phyloP scores from a whole-genome alignment of 2,797 vertebrate genomes.

The Platalea minor region DNA sequence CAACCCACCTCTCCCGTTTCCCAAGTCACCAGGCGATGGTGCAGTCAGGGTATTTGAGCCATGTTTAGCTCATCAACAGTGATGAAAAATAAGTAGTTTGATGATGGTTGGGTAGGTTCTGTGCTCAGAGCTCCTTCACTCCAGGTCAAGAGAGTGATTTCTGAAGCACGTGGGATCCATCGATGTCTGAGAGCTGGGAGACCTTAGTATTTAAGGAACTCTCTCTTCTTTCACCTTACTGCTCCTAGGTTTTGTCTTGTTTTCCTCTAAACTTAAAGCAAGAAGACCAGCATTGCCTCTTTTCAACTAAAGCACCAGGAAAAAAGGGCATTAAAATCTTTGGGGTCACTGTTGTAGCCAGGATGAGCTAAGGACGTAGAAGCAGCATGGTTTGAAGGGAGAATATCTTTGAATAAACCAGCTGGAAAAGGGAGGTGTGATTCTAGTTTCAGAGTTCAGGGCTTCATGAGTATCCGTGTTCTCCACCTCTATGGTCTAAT shows the following conservation, averaged over 20 bases:
- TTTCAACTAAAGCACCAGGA: neutral
- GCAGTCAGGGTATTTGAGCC: neutral
- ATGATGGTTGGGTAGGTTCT: neutral
- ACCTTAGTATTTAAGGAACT: neutral
- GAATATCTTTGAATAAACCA: neutral
- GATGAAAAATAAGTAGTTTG: neutral
- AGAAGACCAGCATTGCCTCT: neutral
- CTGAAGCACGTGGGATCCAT: neutral
- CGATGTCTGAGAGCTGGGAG: neutral
- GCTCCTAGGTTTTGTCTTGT: neutral
- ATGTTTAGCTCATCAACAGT: neutral
- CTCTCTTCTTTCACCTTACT: neutral
- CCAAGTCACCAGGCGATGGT: neutral
- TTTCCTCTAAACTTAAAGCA: neutral
- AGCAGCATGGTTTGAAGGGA: neutral
- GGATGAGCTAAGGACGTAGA: neutral
- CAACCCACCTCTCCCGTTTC: neutral
- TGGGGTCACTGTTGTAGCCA: neutral
- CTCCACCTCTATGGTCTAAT: neutral
- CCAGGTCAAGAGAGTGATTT: neutral
- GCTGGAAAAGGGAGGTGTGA: neutral
- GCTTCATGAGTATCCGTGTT: neutral
- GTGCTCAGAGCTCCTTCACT: neutral
- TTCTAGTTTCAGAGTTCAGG: neutral
- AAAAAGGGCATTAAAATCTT: neutral